phyloP scores from a whole-genome alignment of 2,888 invertebrate genomes.

The Bedellia somnulentella region DNA sequence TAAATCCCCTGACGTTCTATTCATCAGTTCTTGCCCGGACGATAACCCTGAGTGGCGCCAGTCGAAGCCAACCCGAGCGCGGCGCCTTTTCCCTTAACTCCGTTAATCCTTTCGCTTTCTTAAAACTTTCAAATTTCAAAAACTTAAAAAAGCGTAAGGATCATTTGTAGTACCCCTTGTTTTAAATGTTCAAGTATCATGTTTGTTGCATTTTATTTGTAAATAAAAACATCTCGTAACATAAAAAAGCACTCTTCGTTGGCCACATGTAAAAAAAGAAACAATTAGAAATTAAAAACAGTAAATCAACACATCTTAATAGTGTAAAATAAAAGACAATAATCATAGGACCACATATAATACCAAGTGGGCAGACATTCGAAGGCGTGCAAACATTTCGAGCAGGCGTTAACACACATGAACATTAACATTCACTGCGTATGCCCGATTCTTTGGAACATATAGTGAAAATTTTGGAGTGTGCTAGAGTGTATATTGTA shows the following conservation, averaged over 20 bases:
- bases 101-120: background rate
- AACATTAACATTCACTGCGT: constrained; percentile 14
- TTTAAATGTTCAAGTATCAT: constrained; percentile 1
- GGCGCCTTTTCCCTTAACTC: constrained; percentile 21
- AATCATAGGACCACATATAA: constrained; percentile 57
- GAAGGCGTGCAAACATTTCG: constrained; percentile 55
- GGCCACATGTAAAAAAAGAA: constrained; percentile 17
- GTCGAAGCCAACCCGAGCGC: constrained; percentile 52
- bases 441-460: constrained; percentile 3
- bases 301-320: constrained; percentile 33
- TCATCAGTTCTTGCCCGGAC: constrained; percentile 37
- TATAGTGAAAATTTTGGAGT: constrained; percentile 19
- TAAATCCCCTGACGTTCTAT: background rate
- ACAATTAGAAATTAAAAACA: constrained; percentile 29
- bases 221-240: too few species aligned
- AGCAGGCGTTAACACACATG: constrained; percentile 53
- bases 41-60: constrained; percentile 42
- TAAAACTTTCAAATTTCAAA: too few species aligned
- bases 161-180: constrained; percentile 1
- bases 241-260: too few species aligned
- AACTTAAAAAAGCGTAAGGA: background rate
- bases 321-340: constrained; percentile 29
- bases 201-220: too few species aligned
- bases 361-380: constrained; percentile 52
- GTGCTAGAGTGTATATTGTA: constrained; percentile 38